Base-by-base conservation (phyloP, 2,797 vertebrate species). In the Tapirus indicus region DNA sequence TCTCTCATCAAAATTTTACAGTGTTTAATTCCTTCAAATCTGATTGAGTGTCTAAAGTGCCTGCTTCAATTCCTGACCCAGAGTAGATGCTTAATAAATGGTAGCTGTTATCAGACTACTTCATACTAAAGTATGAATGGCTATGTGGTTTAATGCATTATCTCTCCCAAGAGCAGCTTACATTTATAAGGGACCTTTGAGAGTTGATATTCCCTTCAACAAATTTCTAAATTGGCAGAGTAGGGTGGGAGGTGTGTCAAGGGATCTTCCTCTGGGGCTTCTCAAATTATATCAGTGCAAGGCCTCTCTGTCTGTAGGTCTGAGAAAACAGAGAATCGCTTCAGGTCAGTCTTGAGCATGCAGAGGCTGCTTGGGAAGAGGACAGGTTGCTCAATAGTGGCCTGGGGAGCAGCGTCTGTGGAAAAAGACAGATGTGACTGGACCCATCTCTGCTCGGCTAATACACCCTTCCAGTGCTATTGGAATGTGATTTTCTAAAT, bases 401-500 rank as follows among this genome's bases (percentile, higher is more conserved):
- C 91, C 60, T 16, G 49, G 88, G 93, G 60, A 77, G 74, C 64
- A 38, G 49, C 0, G 38, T 83, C 89, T 86, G 38, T 77, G 88
- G 96, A 94, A 96, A 91, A 96, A 97, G 91, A 66, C 79, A 84
- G 90, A 94, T 62, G 92, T 79, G 96, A 97, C 79, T 35, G 90
- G 68, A 95, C 78, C 20, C 89, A 82, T 78, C 84, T 95, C 82
- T 35, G 38, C 80, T 56, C 41, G 0, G 94, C 75, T 66, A 49
- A 58, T n/a, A 32, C 20, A 60, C 29, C 82, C 82, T 85, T 94
- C 56, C 93, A 96, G 86, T 88, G 77, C 95, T 97, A 86, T 95
- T 87, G 93, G 97, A 87, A 86, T 82, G 96, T 66, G 93, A 85
- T 8, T 6, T 97, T 98, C 96, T 97, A 66, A 89, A 13, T 66